Conservation (phyloP, 1,140 invertebrate genomes). For the Eupristina koningsbergeri region DNA sequence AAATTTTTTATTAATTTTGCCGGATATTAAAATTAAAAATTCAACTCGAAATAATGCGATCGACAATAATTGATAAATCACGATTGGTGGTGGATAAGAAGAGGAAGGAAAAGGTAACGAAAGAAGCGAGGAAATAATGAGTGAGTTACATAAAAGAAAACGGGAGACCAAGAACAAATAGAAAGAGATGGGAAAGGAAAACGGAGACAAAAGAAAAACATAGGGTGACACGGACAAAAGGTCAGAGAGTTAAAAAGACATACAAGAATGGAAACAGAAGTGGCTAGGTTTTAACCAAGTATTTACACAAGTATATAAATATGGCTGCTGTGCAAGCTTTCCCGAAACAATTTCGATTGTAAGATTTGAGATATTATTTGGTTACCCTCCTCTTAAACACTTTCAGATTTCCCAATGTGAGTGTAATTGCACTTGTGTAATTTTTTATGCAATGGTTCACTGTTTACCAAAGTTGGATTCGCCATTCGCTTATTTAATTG, state of each 20-base stretch:
- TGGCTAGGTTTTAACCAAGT: conserved; percentile 30
- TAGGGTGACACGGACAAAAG: conserved; percentile 13
- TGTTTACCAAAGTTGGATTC: too few relatives aligned
- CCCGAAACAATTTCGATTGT: background rate
- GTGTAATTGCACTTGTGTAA: background rate
- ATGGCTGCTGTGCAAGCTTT: background rate
- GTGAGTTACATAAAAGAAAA: conserved; percentile 4
- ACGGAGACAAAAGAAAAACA: conserved; percentile 23
- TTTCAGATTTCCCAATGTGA: background rate
- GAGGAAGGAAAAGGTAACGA: background rate
- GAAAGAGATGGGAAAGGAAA: background rate
- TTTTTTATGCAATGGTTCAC: too few relatives aligned
- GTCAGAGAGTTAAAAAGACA: background rate
- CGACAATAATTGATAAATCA: background rate
- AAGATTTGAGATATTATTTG: background rate
- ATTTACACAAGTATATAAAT: background rate
- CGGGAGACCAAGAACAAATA: background rate
- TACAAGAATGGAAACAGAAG: background rate
- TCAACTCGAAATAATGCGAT: background rate
- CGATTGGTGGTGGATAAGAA: background rate
- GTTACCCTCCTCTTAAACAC: background rate
- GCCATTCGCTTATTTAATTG: too few relatives aligned
- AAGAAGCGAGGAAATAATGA: background rate
- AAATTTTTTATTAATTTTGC: conserved; percentile 5
- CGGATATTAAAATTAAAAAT: conserved; percentile 14